Conservation (phyloP, 2,888 invertebrate species). For the Muschampia plurimacula region DNA sequence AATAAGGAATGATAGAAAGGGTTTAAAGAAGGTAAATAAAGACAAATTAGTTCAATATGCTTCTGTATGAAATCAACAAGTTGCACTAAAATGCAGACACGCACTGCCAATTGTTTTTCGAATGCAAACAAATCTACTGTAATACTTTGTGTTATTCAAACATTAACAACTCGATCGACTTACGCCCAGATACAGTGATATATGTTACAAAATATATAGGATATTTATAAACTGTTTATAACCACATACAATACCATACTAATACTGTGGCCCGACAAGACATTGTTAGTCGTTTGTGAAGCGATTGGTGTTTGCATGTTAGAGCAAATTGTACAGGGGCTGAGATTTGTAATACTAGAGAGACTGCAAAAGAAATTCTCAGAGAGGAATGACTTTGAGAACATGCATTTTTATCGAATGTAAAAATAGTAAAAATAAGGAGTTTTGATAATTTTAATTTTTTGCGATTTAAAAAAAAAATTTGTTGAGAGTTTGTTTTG, state of each 20-base stretch:
- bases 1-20: conserved; percentile 25
- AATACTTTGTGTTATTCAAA: conserved; percentile 59
- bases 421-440: not conserved
- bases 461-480: not conserved
- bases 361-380: conserved; percentile 43
- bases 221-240: conserved; percentile 67
- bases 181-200: conserved; percentile 74
- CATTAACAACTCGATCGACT: conserved; percentile 64
- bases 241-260: conserved; percentile 84
- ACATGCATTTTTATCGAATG: conserved; percentile 61
- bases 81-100: conserved; percentile 87
- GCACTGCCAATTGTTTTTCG: conserved; percentile 80
- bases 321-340: conserved; percentile 84
- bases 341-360: conserved; percentile 39
- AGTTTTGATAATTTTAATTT: not conserved
- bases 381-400: conserved; percentile 45
- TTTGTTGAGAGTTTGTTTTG: conserved; percentile 15
- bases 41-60: conserved; percentile 81
- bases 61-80: conserved; percentile 67
- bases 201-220: conserved; percentile 79
- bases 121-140: conserved; percentile 60
- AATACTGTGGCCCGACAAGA: conserved; percentile 81
- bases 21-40: conserved; percentile 37
- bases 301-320: conserved; percentile 87
- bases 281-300: conserved; percentile 84